phyloP scores from a whole-genome alignment of 2,888 invertebrate genomes.

The Flexamia atlantica region DNA sequence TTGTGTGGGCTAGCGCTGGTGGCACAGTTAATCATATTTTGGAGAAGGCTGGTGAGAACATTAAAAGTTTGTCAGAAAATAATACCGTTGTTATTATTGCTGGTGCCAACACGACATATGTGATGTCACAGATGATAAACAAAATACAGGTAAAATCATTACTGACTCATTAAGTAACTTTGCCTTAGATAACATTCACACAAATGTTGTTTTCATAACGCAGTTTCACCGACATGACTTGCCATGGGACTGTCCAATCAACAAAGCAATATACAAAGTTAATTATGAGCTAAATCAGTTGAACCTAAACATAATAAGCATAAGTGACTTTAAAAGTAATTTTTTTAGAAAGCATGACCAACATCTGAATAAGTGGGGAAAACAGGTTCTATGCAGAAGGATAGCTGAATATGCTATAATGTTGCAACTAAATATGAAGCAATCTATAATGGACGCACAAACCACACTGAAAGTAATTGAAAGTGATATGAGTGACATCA shows the following conservation, averaged over 20 bases:
- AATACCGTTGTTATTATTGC: neutral
- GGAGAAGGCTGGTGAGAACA: neutral
- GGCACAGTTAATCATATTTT: neutral
- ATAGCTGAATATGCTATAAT: neutral
- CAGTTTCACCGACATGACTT: neutral
- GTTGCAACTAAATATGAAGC: neutral
- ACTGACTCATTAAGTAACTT: neutral
- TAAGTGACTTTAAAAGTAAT: conserved; percentile 13
- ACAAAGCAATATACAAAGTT: neutral
- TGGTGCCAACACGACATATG: neutral
- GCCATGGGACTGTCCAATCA: neutral
- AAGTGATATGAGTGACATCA: neutral
- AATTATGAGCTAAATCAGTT: neutral
- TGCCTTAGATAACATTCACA: neutral
- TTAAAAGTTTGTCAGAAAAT: neutral
- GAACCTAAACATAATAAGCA: neutral
- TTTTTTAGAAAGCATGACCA: neutral
- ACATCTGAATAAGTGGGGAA: neutral
- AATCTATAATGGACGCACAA: neutral
- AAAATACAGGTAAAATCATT: neutral
- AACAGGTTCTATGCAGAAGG: neutral
- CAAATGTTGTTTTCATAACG: neutral
- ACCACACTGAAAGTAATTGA: neutral
- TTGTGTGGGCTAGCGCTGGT: conserved; percentile 4
- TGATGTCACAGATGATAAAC: neutral